Conservation (phyloP, 1,140 invertebrate species). For the Dinoponera quadriceps region DNA sequence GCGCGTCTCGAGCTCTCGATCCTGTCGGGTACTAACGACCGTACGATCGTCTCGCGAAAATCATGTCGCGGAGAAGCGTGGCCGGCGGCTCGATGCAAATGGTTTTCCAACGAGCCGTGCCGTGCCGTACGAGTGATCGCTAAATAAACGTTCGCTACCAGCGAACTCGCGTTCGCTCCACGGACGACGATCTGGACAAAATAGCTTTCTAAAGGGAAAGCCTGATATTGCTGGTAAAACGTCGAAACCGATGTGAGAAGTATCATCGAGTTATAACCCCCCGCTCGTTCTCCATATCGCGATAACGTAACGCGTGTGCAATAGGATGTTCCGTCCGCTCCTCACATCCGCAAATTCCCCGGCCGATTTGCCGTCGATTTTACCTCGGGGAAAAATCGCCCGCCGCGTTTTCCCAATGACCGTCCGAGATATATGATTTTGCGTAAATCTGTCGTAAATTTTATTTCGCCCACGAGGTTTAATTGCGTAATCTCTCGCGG, state of each 20-base stretch:
- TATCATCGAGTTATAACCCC: conserved; percentile 21
- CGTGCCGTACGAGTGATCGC: conserved; percentile 25
- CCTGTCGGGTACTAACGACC: conserved; percentile 62
- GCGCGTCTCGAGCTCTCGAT: conserved; percentile 48
- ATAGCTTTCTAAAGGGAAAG: conserved; percentile 58
- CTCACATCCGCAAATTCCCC: background rate
- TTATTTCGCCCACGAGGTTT: background rate
- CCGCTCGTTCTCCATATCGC: background rate
- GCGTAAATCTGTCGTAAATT: background rate
- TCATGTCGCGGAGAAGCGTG: conserved; percentile 30
- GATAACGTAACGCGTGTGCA: background rate
- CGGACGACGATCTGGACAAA: conserved; percentile 39
- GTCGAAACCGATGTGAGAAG: conserved; percentile 70
- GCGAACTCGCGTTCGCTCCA: conserved; percentile 27
- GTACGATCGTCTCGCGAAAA: conserved; percentile 55
- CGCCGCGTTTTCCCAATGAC: background rate
- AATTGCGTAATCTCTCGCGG: background rate
- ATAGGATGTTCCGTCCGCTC: background rate
- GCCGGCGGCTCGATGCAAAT: conserved; percentile 33
- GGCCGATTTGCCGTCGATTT: background rate
- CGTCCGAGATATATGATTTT: background rate
- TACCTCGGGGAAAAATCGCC: background rate
- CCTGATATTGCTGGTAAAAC: conserved; percentile 78
- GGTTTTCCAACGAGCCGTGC: conserved; percentile 53
- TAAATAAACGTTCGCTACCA: conserved; percentile 48